Evolutionary conservation across 2,113 vertebrate genomes (phyloP).

Genomic region (Fukomys damarensis): DNA sequence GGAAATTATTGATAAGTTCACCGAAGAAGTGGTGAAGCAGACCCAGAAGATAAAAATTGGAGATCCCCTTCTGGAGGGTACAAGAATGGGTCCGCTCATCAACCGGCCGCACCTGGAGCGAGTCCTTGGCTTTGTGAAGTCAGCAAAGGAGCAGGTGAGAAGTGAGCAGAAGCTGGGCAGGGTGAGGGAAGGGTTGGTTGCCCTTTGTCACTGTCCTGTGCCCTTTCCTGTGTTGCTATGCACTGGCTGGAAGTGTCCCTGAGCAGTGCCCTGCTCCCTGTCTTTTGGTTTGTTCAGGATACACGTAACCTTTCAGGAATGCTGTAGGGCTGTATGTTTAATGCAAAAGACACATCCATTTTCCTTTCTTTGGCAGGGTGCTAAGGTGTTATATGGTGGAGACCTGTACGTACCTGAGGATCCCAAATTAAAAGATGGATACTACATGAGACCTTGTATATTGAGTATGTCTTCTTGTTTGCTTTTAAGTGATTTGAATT

Average conservation of each 20-base stretch:
- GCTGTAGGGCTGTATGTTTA: no score
- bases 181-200: fast-evolving
- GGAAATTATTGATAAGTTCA: constrained; percentile 92
- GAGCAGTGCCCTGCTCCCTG: neutral
- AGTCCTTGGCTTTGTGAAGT: constrained; percentile 91
- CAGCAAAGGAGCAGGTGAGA: constrained; percentile 93
- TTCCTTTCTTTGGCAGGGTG: constrained; percentile 88
- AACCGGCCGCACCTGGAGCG: constrained; percentile 93
- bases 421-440: constrained; percentile 93
- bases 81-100: constrained; percentile 96
- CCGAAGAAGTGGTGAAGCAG: constrained; percentile 92
- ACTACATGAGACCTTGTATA: constrained; percentile 95
- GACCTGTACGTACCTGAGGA: constrained; percentile 90
- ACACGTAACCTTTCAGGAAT: neutral
- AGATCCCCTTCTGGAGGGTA: constrained; percentile 92
- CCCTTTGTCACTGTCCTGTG: fast-evolving
- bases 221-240: fast-evolving
- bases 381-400: constrained; percentile 94
- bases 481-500: neutral
- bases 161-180: fast-evolving
- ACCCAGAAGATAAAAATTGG: constrained; percentile 93
- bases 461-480: constrained; percentile 87
- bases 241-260: fast-evolving
- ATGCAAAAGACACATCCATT: neutral
- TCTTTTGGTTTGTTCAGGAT: neutral